Percentiles rank a stretch among this genome's conserved stretches.
These are phyloP conservation scores for Galendromus occidentalis DNA, from an alignment of 1,140 invertebrate genomes.

Conservation along the genomic window DNA sequence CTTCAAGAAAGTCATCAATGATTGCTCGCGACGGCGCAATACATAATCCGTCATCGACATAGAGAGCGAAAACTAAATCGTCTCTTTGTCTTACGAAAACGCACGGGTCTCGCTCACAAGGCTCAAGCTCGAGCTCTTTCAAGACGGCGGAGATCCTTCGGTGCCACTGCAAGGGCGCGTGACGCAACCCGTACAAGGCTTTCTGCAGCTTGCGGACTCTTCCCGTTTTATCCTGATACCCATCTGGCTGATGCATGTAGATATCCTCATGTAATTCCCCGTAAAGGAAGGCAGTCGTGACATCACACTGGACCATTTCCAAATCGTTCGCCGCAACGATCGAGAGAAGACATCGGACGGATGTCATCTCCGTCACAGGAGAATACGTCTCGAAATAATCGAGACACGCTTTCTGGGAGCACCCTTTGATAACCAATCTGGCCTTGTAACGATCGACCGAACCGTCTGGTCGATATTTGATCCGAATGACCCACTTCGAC, in stretches of 20 bases:
- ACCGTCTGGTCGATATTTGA: no score
- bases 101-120: background rate
- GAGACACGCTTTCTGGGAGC: no score
- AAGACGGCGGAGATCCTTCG: background rate
- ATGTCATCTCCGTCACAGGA: no score
- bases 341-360: conserved; percentile 23
- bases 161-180: conserved; percentile 22
- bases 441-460: no score
- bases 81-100: background rate
- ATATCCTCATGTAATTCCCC: conserved; percentile 27
- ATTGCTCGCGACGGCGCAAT: no score
- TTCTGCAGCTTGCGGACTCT: conserved; percentile 19
- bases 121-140: background rate
- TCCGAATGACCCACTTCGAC: no score
- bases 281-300: conserved; percentile 25
- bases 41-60: no score
- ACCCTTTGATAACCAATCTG: no score
- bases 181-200: conserved; percentile 20
- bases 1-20: no score
- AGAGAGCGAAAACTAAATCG: no score
- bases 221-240: conserved; percentile 4
- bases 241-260: conserved; percentile 26
- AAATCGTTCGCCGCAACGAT: conserved; percentile 21
- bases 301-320: conserved; percentile 24
- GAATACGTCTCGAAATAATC: no score